Conservation (phyloP, 1,140 invertebrate genomes). For the Penaeus japonicus region DNA sequence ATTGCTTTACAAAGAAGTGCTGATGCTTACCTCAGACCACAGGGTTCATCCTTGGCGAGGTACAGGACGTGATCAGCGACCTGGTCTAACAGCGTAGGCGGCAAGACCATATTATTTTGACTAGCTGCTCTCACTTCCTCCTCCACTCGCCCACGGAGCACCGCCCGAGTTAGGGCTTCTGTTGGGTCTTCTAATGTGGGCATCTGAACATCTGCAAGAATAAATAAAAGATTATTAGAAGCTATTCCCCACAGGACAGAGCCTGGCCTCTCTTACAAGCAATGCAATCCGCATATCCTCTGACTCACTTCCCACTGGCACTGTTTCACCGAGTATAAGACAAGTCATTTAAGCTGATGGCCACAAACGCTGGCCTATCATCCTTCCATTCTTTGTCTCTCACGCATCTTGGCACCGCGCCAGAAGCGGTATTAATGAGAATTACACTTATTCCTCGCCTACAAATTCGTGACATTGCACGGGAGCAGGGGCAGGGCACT, state of each 20-base stretch:
- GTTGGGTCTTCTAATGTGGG: slow-evolving; percentile 22
- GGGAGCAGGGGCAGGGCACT: too few species aligned
- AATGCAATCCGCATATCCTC: too few species aligned
- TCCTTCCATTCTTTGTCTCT: too few species aligned
- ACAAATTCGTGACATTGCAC: too few species aligned
- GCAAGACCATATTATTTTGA: slow-evolving; percentile 35
- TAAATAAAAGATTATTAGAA: not conserved
- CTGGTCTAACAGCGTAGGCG: slow-evolving; percentile 29
- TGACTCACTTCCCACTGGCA: too few species aligned
- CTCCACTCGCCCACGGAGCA: slow-evolving; percentile 38
- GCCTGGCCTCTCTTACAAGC: too few species aligned
- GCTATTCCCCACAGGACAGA: not conserved
- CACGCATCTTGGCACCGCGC: too few species aligned
- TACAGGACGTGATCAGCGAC: slow-evolving; percentile 39
- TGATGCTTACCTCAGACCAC: slow-evolving; percentile 35
- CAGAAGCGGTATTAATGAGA: too few species aligned
- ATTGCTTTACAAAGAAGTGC: not conserved
- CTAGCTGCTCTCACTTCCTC: slow-evolving; percentile 14
- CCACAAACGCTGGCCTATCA: too few species aligned
- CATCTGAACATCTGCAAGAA: not conserved
- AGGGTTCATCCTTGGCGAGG: slow-evolving; percentile 38
- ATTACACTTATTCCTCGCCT: too few species aligned
- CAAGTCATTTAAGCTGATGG: too few species aligned
- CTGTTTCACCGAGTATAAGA: too few species aligned
- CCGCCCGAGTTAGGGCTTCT: slow-evolving; percentile 3